Conservation (phyloP, 1,140 invertebrate genomes). For the Dreissena polymorpha region DNA sequence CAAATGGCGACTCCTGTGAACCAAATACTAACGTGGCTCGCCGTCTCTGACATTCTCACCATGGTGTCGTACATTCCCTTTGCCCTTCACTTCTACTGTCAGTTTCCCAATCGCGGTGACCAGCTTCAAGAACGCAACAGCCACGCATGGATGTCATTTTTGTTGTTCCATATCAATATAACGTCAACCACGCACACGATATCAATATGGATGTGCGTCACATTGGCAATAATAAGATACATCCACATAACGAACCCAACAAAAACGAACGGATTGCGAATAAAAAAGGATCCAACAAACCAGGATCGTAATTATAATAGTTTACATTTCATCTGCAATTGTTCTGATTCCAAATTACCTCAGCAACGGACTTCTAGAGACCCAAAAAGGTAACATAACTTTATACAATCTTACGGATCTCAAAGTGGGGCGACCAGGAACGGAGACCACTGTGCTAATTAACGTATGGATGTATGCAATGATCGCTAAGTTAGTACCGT, state of each 20-base stretch:
- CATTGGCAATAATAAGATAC: conserved; percentile 94
- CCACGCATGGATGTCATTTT: conserved; percentile 72
- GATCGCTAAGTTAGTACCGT: too few relatives aligned
- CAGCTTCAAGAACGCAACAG: conserved; percentile 68
- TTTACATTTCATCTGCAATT: conserved; percentile 84
- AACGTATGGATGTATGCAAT: too few relatives aligned
- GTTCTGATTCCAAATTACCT: conserved; percentile 89
- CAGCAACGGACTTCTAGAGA: conserved; percentile 68
- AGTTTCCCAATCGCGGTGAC: conserved; percentile 57
- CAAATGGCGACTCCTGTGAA: conserved; percentile 93
- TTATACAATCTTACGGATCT: conserved; percentile 80
- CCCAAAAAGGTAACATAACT: conserved; percentile 54
- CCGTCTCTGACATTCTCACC: conserved; percentile 91
- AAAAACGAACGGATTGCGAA: conserved; percentile 82
- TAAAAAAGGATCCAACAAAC: conserved; percentile 83
- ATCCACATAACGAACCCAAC: conserved; percentile 90
- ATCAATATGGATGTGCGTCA: conserved; percentile 94
- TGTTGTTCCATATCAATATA: conserved; percentile 83
- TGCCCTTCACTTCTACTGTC: conserved; percentile 84
- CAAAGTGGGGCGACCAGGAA: conserved; percentile 80
- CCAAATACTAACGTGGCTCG: conserved; percentile 90
- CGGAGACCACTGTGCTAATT: too few relatives aligned
- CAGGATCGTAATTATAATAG: conserved; percentile 87
- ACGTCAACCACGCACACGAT: too few relatives aligned
- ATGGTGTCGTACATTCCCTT: conserved; percentile 95